Percentiles rank a stretch among this genome's conserved stretches.
Conservation (phyloP, 2,888 invertebrate species). For the Microplitis deprimator region DNA sequence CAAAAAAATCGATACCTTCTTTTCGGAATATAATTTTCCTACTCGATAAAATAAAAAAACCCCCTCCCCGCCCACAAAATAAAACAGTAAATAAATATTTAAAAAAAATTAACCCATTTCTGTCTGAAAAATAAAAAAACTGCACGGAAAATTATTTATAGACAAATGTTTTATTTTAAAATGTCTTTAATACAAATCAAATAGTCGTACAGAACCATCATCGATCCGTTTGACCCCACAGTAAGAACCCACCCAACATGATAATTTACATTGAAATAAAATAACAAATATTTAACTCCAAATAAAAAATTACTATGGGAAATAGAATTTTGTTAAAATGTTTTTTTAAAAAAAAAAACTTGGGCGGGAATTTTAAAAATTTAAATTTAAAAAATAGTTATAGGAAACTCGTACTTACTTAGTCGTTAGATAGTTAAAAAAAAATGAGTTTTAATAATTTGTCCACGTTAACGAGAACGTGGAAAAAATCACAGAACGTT, state of each 20-base stretch:
- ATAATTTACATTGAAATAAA: conserved; percentile 4
- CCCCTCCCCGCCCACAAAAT: background rate
- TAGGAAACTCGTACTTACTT: background rate
- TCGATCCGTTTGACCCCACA: conserved; percentile 31
- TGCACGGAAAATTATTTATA: background rate
- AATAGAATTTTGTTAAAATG: background rate
- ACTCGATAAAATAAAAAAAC: background rate
- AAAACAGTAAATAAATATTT: too few relatives aligned
- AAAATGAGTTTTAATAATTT: background rate
- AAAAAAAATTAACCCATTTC: too few relatives aligned
- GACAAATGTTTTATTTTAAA: background rate
- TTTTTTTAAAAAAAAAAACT: background rate
- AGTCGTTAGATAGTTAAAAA: conserved; percentile 1
- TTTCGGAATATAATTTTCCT: background rate
- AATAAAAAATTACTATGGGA: background rate
- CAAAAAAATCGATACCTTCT: conserved; percentile 5
- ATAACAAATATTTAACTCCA: background rate
- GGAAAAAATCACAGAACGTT: background rate
- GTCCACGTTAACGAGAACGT: background rate
- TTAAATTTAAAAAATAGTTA: background rate
- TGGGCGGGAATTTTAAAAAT: background rate
- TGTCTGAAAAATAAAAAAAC: background rate
- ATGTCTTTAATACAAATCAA: conserved; percentile 20
- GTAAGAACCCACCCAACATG: conserved; percentile 30
- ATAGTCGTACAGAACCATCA: conserved; percentile 22